Conservation (phyloP, 2,888 invertebrate genomes). For the Germaria angustata region DNA sequence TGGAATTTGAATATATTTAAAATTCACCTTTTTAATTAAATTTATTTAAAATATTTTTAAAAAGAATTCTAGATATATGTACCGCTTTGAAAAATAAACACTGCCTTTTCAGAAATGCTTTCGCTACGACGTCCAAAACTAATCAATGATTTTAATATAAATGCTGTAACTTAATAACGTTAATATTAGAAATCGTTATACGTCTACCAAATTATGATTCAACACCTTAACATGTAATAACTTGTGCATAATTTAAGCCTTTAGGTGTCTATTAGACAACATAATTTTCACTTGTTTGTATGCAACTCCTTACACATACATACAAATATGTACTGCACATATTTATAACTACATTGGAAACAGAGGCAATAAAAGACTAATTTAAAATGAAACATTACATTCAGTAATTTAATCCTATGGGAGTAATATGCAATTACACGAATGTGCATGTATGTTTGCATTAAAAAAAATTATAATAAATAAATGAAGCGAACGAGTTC, state of each 20-base stretch:
- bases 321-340: no score
- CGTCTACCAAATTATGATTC: neutral
- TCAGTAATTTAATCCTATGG: slow-evolving; percentile 52
- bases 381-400: slow-evolving; percentile 39
- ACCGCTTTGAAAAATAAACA: no score
- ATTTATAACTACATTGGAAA: neutral
- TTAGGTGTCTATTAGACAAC: slow-evolving; percentile 24
- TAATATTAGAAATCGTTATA: neutral
- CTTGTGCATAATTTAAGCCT: slow-evolving; percentile 19
- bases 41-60: no score
- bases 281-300: neutral
- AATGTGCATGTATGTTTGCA: neutral
- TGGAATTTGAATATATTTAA: no score
- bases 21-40: no score
- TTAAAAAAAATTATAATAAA: no score
- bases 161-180: no score
- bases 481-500: neutral
- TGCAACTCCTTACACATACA: neutral
- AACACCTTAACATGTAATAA: neutral
- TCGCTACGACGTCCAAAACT: no score
- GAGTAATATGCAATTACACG: slow-evolving; percentile 11
- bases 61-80: no score
- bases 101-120: no score
- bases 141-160: no score
- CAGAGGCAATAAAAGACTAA: neutral